Base-by-base conservation (phyloP, 2,888 invertebrate species). In the Alitta virens region DNA sequence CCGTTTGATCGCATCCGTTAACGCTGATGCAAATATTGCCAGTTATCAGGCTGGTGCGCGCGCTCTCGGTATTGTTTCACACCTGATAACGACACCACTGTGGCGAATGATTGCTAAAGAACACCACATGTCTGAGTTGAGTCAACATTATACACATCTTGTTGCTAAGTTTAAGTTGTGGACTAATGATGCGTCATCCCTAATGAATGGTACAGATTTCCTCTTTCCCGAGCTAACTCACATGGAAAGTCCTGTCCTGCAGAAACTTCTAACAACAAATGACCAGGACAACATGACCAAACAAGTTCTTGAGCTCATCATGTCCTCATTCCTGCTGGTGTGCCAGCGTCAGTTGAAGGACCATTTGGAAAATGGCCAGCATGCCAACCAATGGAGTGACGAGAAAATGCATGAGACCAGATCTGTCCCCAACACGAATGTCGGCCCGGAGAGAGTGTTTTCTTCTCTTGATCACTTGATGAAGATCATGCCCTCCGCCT, bases 361-460 rank as follows among this genome's bases (percentile, higher is more conserved):
- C 26, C 53, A 53, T 25, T 16, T 52, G 16, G 26, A n/a, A 1
- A 16, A 14, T 25, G 53, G 25, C 14, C 16, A 12, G 2, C 18
- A 2, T 2, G 1, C 16, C 25, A 2, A 26, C 12, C 16, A 46
- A 7, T 46, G 46, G 46, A n/a, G n/a, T 46, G 46, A 46, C 18
- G n/a, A 5, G 3, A 9, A 12, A n/a, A 46, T 7, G 3, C 9
- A 5, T 5, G 46, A 46, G 21, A n/a, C 46, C n/a, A 16, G 7
- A 46, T 53, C 53, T 25, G 53, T 53, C 3, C 53, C 53, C 12
- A 53, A 18, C 24, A 53, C 53, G 16, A 53, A 53, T 18, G 33
- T 53, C 26, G 53, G 16, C 18, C 53, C 53, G 12, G 53, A 53
- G 25, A 25, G 53, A 2, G 26, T 53, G 14, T 53, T 53, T 27